A percentile compares a stretch with the other conserved stretches of the same genome.
Conservation (phyloP, 2,888 invertebrate species). For the Drosophila falleni region DNA sequence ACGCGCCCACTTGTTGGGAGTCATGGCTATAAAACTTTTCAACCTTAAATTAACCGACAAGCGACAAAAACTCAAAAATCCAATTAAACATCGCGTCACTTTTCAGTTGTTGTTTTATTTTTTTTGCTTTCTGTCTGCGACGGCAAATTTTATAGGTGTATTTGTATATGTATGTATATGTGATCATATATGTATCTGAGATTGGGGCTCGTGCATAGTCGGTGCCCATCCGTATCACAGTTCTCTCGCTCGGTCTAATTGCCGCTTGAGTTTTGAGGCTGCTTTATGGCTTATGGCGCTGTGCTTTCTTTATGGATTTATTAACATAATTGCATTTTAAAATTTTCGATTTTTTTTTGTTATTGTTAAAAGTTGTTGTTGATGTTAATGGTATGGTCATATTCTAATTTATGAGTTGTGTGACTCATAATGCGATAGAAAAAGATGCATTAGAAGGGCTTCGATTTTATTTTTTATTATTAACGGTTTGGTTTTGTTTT, state of each 20-base stretch:
- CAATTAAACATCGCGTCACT: constrained; percentile 45
- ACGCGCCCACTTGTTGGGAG: constrained; percentile 36
- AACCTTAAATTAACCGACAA: constrained; percentile 67
- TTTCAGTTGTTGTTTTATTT: background rate
- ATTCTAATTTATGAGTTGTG: constrained; percentile 65
- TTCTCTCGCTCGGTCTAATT: constrained; percentile 54
- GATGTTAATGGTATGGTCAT: constrained; percentile 49
- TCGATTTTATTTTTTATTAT: constrained; percentile 12
- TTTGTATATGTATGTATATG: constrained; percentile 3
- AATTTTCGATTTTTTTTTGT: constrained; percentile 41
- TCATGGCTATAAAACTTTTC: constrained; percentile 71
- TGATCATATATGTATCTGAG: constrained; percentile 21
- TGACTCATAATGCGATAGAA: constrained; percentile 40
- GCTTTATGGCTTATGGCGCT: constrained; percentile 67
- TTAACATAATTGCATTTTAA: constrained; percentile 76
- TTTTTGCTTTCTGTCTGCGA: constrained; percentile 25
- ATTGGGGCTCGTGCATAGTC: constrained; percentile 11
- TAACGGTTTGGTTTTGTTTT: constrained; percentile 11
- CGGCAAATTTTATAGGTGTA: constrained; percentile 24
- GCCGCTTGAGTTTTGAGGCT: constrained; percentile 54
- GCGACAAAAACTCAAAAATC: constrained; percentile 54
- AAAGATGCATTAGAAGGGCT: constrained; percentile 42
- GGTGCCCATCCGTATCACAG: constrained; percentile 16
- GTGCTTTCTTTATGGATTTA: constrained; percentile 74
- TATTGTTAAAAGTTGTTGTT: constrained; percentile 30